phyloP scores from a whole-genome alignment of 2,888 invertebrate genomes.

The Graphium colonna region DNA sequence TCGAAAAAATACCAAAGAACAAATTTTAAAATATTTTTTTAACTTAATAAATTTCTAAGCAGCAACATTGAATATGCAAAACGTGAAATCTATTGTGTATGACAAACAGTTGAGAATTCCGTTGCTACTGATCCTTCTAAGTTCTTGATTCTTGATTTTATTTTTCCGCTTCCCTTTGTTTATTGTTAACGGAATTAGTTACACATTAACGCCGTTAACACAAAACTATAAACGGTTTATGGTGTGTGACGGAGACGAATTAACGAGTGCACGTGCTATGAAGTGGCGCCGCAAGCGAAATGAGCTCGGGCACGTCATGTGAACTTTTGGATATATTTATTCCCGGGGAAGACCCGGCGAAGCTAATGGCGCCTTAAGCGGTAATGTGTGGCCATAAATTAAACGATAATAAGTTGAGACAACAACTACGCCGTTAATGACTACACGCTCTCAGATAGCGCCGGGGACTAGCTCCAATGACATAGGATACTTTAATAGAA shows the following conservation, averaged over 20 bases:
- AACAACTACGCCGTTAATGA: constrained; percentile 65
- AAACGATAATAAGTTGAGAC: constrained; percentile 77
- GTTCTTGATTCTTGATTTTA: too few species aligned
- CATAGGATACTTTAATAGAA: constrained; percentile 18
- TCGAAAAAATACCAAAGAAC: too few species aligned
- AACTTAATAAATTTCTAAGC: too few species aligned
- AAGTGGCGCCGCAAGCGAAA: constrained; percentile 31
- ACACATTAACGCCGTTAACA: constrained; percentile 43
- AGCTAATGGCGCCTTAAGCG: constrained; percentile 72
- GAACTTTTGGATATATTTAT: constrained; percentile 62
- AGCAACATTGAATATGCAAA: too few species aligned
- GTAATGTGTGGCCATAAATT: constrained; percentile 77
- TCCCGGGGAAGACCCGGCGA: constrained; percentile 42
- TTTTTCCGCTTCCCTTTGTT: constrained; percentile 21
- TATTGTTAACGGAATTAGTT: constrained; percentile 29
- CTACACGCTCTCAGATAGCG: constrained; percentile 32
- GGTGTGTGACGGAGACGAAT: constrained; percentile 60
- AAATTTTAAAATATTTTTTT: too few species aligned
- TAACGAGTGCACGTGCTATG: constrained; percentile 59
- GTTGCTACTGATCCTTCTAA: too few species aligned
- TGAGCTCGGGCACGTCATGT: constrained; percentile 52
- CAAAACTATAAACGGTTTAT: constrained; percentile 66
- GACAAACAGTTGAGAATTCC: too few species aligned
- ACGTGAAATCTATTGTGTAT: too few species aligned
- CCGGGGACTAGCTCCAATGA: constrained; percentile 18